Evolutionary conservation across 2,888 invertebrate species (phyloP).

Genomic region (Drosophila pseudotakahashii): DNA sequence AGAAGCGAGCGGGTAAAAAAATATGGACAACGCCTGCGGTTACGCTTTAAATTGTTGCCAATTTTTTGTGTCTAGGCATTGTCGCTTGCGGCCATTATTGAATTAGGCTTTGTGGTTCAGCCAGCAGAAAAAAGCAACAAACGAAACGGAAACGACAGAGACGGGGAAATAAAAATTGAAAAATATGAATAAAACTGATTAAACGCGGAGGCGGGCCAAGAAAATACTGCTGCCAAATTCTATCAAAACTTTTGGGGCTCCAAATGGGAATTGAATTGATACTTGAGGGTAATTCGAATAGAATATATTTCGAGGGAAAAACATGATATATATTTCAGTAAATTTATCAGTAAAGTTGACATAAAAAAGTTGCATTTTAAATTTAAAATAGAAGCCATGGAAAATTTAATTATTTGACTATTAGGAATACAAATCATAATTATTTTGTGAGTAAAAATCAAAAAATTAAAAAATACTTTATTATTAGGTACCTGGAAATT

Average conservation of each 20-base stretch:
- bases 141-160: conserved; percentile 7
- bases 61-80: conserved; percentile 48
- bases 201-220: neutral
- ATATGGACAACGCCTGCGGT: conserved; percentile 63
- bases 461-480: too few species aligned
- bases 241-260: conserved; percentile 12
- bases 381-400: too few species aligned
- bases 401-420: too few species aligned
- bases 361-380: too few species aligned
- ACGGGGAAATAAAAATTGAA: conserved; percentile 6
- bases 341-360: too few species aligned
- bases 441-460: too few species aligned
- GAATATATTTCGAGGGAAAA: too few species aligned
- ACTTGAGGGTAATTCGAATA: neutral
- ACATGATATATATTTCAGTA: too few species aligned
- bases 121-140: neutral
- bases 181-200: conserved; percentile 17
- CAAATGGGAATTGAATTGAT: conserved; percentile 15
- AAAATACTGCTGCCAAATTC: conserved; percentile 17
- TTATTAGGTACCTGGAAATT: too few species aligned
- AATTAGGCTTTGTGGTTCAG: conserved; percentile 55
- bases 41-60: conserved; percentile 69
- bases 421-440: too few species aligned
- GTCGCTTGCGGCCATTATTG: conserved; percentile 54
- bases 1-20: conserved; percentile 33